Conservation (phyloP, 2,797 vertebrate species). For the Hafferia zeledoni region DNA sequence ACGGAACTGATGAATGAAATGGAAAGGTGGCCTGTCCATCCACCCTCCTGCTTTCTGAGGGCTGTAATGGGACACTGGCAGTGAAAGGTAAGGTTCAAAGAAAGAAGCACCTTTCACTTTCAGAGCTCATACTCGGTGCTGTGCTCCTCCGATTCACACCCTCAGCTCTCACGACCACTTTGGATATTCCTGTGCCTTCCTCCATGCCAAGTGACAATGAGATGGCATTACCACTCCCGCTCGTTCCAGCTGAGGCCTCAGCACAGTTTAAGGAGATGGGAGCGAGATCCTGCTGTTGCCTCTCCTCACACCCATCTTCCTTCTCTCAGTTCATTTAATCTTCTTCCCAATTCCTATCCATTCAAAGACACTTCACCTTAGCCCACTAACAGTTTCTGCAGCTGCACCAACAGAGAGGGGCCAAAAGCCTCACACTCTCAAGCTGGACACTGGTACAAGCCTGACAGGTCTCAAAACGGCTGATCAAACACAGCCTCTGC, state of each 20-base stretch:
- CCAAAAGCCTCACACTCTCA: not conserved
- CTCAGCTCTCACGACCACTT: not conserved
- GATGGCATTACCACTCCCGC: not conserved
- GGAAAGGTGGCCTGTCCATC: not conserved
- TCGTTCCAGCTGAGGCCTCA: not conserved
- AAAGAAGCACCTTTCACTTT: not conserved
- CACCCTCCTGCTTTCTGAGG: not conserved
- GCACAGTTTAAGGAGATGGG: not conserved
- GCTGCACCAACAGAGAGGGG: not conserved
- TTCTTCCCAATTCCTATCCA: not conserved
- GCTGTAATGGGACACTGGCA: rapidly evolving
- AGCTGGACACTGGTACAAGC: not conserved
- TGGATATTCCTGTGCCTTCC: not conserved
- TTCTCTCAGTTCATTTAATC: not conserved
- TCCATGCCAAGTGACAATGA: not conserved
- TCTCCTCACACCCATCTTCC: not conserved
- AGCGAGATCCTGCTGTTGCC: not conserved
- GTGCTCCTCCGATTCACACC: not conserved
- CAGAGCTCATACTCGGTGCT: not conserved
- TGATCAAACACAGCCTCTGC: not conserved
- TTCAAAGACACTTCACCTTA: not conserved
- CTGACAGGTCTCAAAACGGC: not conserved
- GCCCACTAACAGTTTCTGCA: not conserved
- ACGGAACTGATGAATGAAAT: constrained; percentile 9
- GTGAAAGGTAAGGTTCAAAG: not conserved